phyloP scores from a whole-genome alignment of 2,113 vertebrate genomes.

The Centropus unirufus region DNA sequence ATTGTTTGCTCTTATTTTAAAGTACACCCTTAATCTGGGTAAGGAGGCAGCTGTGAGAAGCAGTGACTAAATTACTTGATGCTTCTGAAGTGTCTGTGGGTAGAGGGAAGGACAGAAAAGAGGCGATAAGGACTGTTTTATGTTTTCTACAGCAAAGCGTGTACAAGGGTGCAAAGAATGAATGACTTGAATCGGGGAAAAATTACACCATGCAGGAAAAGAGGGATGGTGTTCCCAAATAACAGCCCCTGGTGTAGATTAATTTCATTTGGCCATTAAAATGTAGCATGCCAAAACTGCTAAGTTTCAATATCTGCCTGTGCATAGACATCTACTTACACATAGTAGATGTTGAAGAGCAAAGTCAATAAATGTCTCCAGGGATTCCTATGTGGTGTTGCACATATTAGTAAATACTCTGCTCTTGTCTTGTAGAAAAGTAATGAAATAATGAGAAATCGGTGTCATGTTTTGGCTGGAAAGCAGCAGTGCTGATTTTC shows the following conservation, averaged over 20 bases:
- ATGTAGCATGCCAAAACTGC: background rate
- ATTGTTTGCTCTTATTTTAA: background rate
- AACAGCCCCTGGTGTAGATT: background rate
- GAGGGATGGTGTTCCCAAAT: background rate
- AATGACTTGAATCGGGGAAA: background rate
- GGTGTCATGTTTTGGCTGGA: background rate
- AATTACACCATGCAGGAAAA: background rate
- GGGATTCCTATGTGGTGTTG: background rate
- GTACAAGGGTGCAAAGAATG: background rate
- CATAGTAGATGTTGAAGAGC: background rate
- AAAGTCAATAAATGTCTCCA: background rate
- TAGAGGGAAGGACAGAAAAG: background rate
- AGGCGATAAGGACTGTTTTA: background rate
- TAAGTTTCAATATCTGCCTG: background rate
- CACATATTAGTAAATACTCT: background rate
- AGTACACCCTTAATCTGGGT: fast-evolving
- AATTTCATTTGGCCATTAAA: background rate
- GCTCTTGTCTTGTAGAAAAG: background rate
- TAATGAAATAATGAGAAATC: slow-evolving; percentile 1
- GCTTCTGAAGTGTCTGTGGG: background rate
- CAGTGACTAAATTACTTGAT: background rate
- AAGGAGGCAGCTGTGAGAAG: background rate
- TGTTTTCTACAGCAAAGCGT: background rate
- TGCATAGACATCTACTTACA: background rate
- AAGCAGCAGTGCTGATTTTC: background rate